Evolutionary conservation across 2,888 invertebrate species (phyloP).

Genomic region (Drosophila nigritarsus): DNA sequence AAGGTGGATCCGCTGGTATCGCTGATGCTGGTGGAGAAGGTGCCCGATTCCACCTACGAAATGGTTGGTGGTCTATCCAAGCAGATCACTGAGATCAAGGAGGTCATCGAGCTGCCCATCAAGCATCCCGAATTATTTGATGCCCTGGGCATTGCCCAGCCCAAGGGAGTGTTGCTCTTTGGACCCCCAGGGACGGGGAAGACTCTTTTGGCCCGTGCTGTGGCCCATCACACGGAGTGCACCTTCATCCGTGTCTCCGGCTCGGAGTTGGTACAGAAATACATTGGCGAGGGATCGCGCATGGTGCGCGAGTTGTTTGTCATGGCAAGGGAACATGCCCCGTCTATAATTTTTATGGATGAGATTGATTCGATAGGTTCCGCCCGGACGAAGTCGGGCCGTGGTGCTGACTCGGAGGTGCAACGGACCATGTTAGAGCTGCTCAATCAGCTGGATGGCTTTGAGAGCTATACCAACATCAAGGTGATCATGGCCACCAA

Average conservation of each 20-base stretch:
- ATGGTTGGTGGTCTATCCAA: slow-evolving; percentile 99
- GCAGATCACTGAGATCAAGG: slow-evolving; percentile 99
- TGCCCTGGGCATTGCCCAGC: slow-evolving; percentile 98
- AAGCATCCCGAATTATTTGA: slow-evolving; percentile 99
- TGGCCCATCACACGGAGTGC: slow-evolving; percentile 99
- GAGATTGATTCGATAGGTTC: slow-evolving; percentile 99
- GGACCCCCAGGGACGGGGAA: slow-evolving; percentile 97
- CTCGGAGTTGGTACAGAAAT: slow-evolving; percentile 99
- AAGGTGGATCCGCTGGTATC: slow-evolving; percentile 99
- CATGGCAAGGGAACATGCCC: slow-evolving; percentile 99
- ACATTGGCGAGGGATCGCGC: slow-evolving; percentile 99
- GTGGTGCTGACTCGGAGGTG: slow-evolving; percentile 99
- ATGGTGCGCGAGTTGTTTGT: slow-evolving; percentile 99
- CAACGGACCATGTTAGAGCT: slow-evolving; percentile 99
- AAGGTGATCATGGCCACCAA: slow-evolving; percentile 99
- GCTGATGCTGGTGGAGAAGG: slow-evolving; percentile 99
- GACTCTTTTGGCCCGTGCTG: slow-evolving; percentile 97
- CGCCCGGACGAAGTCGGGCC: slow-evolving; percentile 98
- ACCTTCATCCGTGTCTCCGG: slow-evolving; percentile 99
- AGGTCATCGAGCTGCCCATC: slow-evolving; percentile 99
- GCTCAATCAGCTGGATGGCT: slow-evolving; percentile 98
- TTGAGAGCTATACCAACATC: slow-evolving; percentile 99
- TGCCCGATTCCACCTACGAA: slow-evolving; percentile 99
- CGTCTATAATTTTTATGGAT: slow-evolving; percentile 99
- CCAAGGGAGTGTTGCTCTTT: slow-evolving; percentile 98